Percentiles rank a stretch among this genome's conserved stretches.
These are phyloP conservation scores for Rhizoglyphus robini DNA, from an alignment of 1,140 invertebrate species.

Conservation along the genomic window DNA sequence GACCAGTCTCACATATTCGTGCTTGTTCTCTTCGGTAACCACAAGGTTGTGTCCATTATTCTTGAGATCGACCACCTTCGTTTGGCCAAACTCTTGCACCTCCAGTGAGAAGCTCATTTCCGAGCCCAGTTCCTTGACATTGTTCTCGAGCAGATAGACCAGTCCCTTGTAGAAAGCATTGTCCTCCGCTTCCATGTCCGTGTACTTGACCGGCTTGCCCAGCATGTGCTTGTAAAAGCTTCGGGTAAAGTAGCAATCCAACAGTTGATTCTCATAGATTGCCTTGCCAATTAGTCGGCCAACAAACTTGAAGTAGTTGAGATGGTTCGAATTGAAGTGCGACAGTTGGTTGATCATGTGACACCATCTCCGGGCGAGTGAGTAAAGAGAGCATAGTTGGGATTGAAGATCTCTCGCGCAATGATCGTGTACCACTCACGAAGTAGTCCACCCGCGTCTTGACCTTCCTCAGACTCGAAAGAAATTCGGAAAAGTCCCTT, in stretches of 20 bases:
- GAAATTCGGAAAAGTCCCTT: conserved; percentile 88
- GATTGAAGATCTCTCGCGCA: conserved; percentile 86
- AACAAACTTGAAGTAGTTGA: conserved; percentile 89
- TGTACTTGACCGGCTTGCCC: conserved; percentile 64
- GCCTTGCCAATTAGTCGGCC: conserved; percentile 86
- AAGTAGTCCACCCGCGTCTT: conserved; percentile 79
- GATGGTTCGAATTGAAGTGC: conserved; percentile 82
- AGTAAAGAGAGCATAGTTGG: conserved; percentile 86
- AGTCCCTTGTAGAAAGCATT: conserved; percentile 83
- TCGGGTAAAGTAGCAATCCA: conserved; percentile 87
- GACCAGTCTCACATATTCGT: conserved; percentile 77
- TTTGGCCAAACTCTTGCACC: conserved; percentile 86
- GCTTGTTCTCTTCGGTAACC: conserved; percentile 84
- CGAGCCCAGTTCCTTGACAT: conserved; percentile 69
- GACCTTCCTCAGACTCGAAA: conserved; percentile 58
- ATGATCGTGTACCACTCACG: conserved; percentile 91
- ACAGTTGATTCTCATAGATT: conserved; percentile 82
- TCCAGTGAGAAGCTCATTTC: conserved; percentile 81
- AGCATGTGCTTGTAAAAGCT: conserved; percentile 92
- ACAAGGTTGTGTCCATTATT: conserved; percentile 66
- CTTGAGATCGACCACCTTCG: conserved; percentile 70
- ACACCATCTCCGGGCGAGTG: conserved; percentile 82
- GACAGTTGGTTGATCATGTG: conserved; percentile 84
- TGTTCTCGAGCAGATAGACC: conserved; percentile 73
- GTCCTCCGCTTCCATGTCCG: conserved; percentile 89